Conservation (phyloP, 2,888 invertebrate genomes). For the Caenorhabditis zanzibari region DNA sequence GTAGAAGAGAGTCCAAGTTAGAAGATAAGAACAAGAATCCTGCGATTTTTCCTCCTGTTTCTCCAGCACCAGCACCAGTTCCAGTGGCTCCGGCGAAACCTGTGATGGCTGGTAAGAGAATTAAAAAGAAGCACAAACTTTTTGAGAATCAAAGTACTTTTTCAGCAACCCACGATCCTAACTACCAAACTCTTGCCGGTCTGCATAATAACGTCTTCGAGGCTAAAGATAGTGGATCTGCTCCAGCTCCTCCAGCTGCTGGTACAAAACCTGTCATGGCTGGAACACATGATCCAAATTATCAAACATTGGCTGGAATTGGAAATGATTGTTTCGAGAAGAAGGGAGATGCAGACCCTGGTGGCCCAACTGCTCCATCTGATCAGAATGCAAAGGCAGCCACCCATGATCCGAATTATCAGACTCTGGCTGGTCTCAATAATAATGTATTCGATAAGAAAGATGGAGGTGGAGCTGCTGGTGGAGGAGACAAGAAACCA, state of each 20-base stretch:
- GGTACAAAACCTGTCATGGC: conserved; percentile 10
- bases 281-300: conserved; percentile 60
- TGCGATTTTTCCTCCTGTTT: neutral
- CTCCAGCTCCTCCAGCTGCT: neutral
- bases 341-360: conserved; percentile 37
- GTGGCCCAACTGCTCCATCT: conserved; percentile 3
- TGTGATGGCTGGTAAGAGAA: conserved; percentile 14
- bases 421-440: conserved; percentile 51
- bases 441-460: conserved; percentile 46
- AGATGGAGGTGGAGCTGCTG: conserved; percentile 18
- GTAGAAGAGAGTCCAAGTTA: neutral
- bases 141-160: neutral
- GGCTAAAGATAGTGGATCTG: neutral
- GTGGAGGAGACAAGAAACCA: conserved; percentile 27
- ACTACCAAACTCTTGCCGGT: conserved; percentile 53
- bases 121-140: neutral
- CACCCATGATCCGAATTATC: conserved; percentile 53
- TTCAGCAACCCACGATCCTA: conserved; percentile 45
- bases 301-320: conserved; percentile 58
- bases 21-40: conserved; percentile 2
- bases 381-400: conserved; percentile 44
- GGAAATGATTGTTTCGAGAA: conserved; percentile 41
- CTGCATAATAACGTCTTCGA: conserved; percentile 26
- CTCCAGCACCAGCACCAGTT: conserved; percentile 6
- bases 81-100: conserved; percentile 33